Evolutionary conservation across 2,797 vertebrate genomes (phyloP).

Genomic region (Carapus acus): DNA sequence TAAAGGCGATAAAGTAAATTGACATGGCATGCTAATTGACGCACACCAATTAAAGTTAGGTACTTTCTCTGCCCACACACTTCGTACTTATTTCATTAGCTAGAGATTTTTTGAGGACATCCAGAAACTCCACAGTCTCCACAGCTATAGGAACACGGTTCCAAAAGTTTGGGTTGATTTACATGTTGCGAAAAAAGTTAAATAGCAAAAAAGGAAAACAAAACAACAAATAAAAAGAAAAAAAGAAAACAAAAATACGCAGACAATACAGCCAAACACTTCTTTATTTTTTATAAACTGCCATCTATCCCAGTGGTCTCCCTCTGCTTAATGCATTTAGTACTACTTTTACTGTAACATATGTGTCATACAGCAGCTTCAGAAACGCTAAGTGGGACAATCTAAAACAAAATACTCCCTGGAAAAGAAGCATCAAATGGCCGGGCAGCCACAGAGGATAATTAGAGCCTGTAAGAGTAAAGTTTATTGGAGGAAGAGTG

Average conservation of each 20-base stretch:
- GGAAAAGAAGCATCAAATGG: slow-evolving; percentile 21
- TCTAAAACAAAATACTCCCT: slow-evolving; percentile 35
- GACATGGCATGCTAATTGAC: slow-evolving; percentile 45
- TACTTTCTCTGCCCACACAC: slow-evolving; percentile 27
- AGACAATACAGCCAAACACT: too few relatives aligned
- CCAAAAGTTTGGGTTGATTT: slow-evolving; percentile 12
- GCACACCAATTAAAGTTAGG: slow-evolving; percentile 25
- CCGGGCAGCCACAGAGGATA: slow-evolving; percentile 8
- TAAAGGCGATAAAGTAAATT: slow-evolving; percentile 46
- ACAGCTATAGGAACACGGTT: background rate
- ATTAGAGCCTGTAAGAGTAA: slow-evolving; percentile 20
- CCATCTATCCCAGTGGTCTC: slow-evolving; percentile 10
- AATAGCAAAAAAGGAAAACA: too few relatives aligned
- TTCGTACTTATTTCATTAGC: slow-evolving; percentile 20
- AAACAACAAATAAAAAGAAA: too few relatives aligned
- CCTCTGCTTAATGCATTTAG: background rate
- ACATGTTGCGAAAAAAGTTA: too few relatives aligned
- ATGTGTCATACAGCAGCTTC: slow-evolving; percentile 16
- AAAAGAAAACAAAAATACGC: too few relatives aligned
- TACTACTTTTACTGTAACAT: slow-evolving; percentile 20
- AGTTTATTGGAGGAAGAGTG: slow-evolving; percentile 35
- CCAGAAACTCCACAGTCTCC: background rate
- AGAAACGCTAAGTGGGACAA: slow-evolving; percentile 26
- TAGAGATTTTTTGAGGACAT: slow-evolving; percentile 21
- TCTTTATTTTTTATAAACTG: too few relatives aligned